phyloP scores from a whole-genome alignment of 2,113 vertebrate species.

The Carassius auratus region DNA sequence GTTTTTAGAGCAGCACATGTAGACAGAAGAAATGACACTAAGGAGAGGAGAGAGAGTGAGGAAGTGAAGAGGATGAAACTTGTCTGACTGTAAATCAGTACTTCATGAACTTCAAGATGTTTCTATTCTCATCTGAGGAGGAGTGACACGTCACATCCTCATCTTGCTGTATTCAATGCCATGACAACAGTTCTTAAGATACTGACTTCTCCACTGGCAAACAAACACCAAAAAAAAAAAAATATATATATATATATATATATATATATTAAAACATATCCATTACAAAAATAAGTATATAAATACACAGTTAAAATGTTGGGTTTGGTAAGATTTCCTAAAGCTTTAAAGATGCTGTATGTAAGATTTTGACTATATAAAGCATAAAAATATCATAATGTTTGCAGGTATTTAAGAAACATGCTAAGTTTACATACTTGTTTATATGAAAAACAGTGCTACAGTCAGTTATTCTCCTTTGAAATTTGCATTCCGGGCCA shows the following conservation, averaged over 20 bases:
- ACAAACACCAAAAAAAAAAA: not conserved
- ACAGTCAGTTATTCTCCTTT: no score
- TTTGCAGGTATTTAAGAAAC: no score
- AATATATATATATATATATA: no score
- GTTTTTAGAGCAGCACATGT: not conserved
- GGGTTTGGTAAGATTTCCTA: no score
- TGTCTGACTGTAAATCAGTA: not conserved
- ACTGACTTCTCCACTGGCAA: not conserved
- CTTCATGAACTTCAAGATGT: not conserved
- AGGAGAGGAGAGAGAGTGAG: not conserved
- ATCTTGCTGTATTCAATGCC: not conserved
- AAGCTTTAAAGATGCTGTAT: no score
- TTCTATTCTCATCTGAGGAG: slow-evolving; percentile 9
- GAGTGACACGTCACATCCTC: not conserved
- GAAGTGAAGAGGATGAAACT: not conserved
- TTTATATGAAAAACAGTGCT: no score
- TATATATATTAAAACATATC: no score
- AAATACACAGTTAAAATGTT: not conserved
- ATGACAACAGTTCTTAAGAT: not conserved
- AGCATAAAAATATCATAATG: no score
- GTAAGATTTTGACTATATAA: no score
- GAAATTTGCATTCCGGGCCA: no score
- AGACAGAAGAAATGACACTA: not conserved
- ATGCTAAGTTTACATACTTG: no score
- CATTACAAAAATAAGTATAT: not conserved